phyloP scores from a whole-genome alignment of 2,797 vertebrate species.

The Falco peregrinus region DNA sequence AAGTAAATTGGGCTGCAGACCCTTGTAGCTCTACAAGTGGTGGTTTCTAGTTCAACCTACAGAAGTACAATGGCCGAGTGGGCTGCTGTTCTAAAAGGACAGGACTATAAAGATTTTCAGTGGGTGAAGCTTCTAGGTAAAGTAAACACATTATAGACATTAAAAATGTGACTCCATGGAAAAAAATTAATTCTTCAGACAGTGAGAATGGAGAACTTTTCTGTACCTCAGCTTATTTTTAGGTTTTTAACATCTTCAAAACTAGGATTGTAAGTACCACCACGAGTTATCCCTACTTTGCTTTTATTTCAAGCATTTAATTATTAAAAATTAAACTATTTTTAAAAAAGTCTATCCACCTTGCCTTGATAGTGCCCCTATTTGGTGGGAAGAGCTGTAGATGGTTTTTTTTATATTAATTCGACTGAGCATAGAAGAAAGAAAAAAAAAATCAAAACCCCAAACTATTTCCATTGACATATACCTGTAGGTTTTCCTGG shows the following conservation, averaged over 20 bases:
- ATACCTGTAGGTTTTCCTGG: neutral
- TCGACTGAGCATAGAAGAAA: neutral
- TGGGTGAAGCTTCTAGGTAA: neutral
- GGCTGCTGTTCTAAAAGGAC: neutral
- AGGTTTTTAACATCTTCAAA: neutral
- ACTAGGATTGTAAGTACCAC: neutral
- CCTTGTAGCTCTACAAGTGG: neutral
- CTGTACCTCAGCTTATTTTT: neutral
- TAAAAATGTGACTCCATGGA: neutral
- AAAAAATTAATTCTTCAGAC: neutral
- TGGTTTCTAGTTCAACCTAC: neutral
- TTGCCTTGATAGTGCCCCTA: neutral
- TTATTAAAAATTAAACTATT: neutral
- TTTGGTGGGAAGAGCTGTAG: neutral
- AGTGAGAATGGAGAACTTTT: neutral
- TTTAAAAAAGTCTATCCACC: neutral
- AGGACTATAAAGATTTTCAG: neutral
- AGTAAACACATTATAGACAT: neutral
- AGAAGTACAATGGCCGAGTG: neutral
- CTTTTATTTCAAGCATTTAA: neutral
- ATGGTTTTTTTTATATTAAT: neutral
- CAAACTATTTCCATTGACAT: neutral
- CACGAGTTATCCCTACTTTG: neutral
- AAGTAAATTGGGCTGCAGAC: neutral
- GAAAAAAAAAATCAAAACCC: neutral